Conservation (phyloP, 2,888 invertebrate species). For the Cybosia mesomella region DNA sequence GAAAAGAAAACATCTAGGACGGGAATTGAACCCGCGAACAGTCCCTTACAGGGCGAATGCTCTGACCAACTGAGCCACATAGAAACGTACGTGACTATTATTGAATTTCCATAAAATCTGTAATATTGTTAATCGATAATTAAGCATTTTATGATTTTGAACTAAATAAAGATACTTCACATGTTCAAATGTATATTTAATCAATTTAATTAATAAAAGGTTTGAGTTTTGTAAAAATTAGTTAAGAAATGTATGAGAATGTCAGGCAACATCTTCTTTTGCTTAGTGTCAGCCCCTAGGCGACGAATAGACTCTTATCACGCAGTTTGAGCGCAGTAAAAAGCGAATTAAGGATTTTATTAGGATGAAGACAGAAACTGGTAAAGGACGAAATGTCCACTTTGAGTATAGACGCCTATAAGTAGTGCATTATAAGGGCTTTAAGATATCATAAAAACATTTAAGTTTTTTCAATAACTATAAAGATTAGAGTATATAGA, state of each 20-base stretch:
- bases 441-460: conserved; percentile 13
- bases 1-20: no score
- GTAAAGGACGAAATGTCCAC: background rate
- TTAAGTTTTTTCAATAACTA: conserved; percentile 6
- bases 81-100: no score
- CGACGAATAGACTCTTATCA: background rate
- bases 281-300: background rate
- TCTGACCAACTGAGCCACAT: no score
- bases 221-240: background rate
- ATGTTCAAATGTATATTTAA: background rate
- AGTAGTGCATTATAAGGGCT: conserved; percentile 5
- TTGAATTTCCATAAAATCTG: background rate
- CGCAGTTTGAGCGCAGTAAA: conserved; percentile 13
- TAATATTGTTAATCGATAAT: background rate
- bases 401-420: conserved; percentile 7
- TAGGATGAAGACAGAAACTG: conserved; percentile 6
- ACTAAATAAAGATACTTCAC: no score
- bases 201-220: background rate
- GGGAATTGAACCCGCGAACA: no score
- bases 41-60: no score
- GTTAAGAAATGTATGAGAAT: background rate
- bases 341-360: conserved; percentile 19
- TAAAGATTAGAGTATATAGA: background rate
- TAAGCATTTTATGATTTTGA: background rate
- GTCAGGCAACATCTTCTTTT: background rate